Base-by-base conservation (phyloP, 2,888 invertebrate genomes). In the Anodontia alba region DNA sequence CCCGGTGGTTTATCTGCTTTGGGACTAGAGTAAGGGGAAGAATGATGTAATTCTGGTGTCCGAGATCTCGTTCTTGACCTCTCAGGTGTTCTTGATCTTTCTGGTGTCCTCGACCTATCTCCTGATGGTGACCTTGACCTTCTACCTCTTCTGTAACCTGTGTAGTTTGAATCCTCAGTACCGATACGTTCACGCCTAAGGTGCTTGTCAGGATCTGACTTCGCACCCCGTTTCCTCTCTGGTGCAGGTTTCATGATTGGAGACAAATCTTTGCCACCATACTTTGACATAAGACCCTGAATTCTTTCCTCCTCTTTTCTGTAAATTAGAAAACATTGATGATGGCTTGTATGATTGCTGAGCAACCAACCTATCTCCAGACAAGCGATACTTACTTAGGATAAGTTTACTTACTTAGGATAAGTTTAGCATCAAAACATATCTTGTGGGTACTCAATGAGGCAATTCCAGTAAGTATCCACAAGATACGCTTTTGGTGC, bases 281-380 rank as follows among this genome's bases (percentile, higher is more conserved):
- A 80, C 26, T 73, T 72, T 0, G 70, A 46, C 57, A 81, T 78
- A 0, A 85, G 51, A 23, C 75, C 46, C 31, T 82, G 62, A 8
- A 82, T 78, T 73, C 82, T 72, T 0, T 71, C 85, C 42, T 85
- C 85, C 42, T 85, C 85, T 68, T 78, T 72, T 42, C 85, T 85
- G 36, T 8, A 5, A 46, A 29, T 29, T 38, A 31, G 15, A 51
- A 15, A 15, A 70, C 1, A 12, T 46, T 38, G n/a, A n/a, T n/a
- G 31, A 29, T n/a, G 38, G n/a, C n/a, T n/a, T n/a, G n/a, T n/a
- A n/a, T n/a, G n/a, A n/a, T n/a, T n/a, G n/a, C n/a, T n/a, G n/a
- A n/a, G n/a, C n/a, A n/a, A n/a, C n/a, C n/a, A n/a, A n/a, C n/a
- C n/a, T n/a, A n/a, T n/a, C n/a, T n/a, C n/a, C n/a, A n/a, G n/a